Percentiles rank a stretch among this genome's conserved stretches.
Conservation (phyloP, 2,797 vertebrate genomes). For the Notoglanidium macrostoma region DNA sequence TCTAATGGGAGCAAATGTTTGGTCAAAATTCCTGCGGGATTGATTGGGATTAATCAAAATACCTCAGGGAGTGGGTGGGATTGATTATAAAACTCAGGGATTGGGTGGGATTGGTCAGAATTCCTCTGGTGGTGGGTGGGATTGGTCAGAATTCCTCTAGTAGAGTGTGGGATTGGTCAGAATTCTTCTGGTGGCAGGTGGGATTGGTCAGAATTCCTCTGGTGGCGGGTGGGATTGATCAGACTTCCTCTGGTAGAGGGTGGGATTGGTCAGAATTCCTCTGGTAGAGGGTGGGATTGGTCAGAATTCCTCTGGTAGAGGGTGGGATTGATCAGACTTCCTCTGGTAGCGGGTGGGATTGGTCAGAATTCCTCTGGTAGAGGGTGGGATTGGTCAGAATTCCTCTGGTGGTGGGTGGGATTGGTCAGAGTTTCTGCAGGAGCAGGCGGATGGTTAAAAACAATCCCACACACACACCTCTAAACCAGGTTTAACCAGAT, state of each 20-base stretch:
- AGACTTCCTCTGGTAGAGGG: background rate
- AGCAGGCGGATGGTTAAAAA: background rate
- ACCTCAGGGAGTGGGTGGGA: background rate
- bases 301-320: background rate
- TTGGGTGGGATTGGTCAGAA: background rate
- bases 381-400: background rate
- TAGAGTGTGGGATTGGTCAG: background rate
- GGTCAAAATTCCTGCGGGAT: too few species aligned
- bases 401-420: background rate
- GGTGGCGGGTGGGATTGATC: background rate
- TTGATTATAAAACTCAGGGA: background rate
- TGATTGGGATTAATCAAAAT: too few species aligned
- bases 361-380: background rate
- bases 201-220: background rate
- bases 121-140: background rate
- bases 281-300: too few species aligned
- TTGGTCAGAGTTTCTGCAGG: background rate
- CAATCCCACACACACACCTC: too few species aligned
- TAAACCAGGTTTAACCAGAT: too few species aligned
- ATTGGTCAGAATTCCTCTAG: background rate
- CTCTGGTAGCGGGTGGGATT: background rate
- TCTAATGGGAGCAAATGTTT: background rate
- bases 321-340: background rate
- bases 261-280: background rate
- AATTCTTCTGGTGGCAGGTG: too few species aligned